These are phyloP conservation scores for Mythimna lalbum DNA, from an alignment of 2,888 invertebrate species.

Conservation along the genomic window DNA sequence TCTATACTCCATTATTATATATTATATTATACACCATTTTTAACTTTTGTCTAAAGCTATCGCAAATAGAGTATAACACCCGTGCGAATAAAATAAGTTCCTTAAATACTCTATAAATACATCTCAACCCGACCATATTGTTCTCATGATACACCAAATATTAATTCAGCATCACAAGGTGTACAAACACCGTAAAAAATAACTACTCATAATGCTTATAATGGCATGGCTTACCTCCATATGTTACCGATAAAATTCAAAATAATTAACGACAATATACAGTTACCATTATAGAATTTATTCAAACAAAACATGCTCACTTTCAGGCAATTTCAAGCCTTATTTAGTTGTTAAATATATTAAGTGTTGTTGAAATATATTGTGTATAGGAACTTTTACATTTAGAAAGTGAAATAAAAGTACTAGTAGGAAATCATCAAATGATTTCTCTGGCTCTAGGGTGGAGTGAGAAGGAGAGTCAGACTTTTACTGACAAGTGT, in stretches of 20 bases:
- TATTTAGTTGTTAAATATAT: conserved; percentile 22
- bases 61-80: too few relatives aligned
- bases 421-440: background rate
- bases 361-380: background rate
- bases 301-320: conserved; percentile 57
- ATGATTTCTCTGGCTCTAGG: background rate
- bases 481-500: background rate
- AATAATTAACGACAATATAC: conserved; percentile 66
- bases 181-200: conserved; percentile 83
- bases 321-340: conserved; percentile 18
- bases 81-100: background rate
- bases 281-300: conserved; percentile 54
- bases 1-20: too few relatives aligned
- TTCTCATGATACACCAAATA: conserved; percentile 58
- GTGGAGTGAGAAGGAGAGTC: background rate
- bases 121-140: conserved; percentile 43
- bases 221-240: conserved; percentile 74
- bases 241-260: conserved; percentile 79
- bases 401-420: background rate
- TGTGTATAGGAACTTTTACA: background rate
- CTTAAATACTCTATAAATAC: conserved; percentile 16
- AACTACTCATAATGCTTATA: conserved; percentile 56
- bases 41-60: too few relatives aligned
- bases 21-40: too few relatives aligned
- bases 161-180: conserved; percentile 72